These are phyloP conservation scores for Drosophila niveifrons DNA, from an alignment of 2,888 invertebrate species.

Conservation along the genomic window DNA sequence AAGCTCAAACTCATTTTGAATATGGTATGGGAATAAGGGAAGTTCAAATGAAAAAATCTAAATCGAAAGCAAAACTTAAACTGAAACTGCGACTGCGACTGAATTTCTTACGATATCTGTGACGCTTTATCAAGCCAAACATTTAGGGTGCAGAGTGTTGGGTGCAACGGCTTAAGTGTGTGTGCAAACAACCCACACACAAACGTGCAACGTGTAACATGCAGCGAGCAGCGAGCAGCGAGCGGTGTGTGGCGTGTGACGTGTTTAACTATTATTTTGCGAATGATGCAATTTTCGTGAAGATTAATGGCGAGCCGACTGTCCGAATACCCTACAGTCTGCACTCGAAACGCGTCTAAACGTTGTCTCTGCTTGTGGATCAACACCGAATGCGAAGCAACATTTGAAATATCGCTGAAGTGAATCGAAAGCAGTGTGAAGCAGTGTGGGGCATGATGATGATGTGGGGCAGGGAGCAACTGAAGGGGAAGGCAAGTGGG, in stretches of 20 bases:
- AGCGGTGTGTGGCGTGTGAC: background rate
- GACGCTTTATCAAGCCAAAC: background rate
- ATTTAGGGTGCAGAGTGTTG: background rate
- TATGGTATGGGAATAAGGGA: no score
- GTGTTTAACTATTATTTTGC: conserved; percentile 67
- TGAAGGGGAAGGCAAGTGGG: background rate
- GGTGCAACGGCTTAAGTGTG: conserved; percentile 23
- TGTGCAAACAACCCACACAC: conserved; percentile 9
- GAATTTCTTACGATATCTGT: background rate
- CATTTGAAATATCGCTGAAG: conserved; percentile 3
- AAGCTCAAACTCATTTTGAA: background rate
- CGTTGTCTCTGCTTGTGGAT: no score
- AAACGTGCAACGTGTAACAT: background rate
- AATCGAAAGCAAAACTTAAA: background rate
- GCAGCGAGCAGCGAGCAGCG: no score
- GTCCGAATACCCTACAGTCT: conserved; percentile 25
- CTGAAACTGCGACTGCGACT: background rate
- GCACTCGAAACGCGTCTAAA: no score
- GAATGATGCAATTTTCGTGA: conserved; percentile 73
- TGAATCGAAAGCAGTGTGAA: conserved; percentile 20
- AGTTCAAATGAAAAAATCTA: no score
- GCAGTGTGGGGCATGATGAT: no score
- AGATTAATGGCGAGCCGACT: conserved; percentile 31
- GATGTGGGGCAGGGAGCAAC: background rate
- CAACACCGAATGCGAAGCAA: no score